These are phyloP conservation scores for Carcinoscorpius rotundicauda DNA, from an alignment of 1,140 invertebrate species.

Conservation along the genomic window DNA sequence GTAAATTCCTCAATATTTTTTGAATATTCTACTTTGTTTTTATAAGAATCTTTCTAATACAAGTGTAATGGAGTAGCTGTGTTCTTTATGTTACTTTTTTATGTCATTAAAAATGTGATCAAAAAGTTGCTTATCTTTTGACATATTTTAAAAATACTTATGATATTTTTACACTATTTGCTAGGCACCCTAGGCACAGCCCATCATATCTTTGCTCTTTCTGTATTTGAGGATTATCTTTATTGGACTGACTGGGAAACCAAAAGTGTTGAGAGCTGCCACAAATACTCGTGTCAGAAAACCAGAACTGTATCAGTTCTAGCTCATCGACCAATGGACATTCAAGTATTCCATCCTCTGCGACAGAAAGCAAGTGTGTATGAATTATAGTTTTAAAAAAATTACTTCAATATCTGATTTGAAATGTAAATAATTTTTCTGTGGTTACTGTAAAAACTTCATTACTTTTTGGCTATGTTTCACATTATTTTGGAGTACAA, in stretches of 20 bases:
- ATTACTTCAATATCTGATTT: not conserved
- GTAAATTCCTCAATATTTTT: too few species aligned
- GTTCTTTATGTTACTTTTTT: too few species aligned
- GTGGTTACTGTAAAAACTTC: not conserved
- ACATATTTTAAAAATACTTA: constrained; percentile 44
- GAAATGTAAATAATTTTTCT: not conserved
- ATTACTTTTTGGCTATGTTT: not conserved
- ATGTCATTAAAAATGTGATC: too few species aligned
- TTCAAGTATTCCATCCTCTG: constrained; percentile 36
- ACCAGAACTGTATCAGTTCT: constrained; percentile 26
- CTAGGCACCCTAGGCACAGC: constrained; percentile 17
- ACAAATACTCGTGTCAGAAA: constrained; percentile 45
- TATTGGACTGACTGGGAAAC: constrained; percentile 72
- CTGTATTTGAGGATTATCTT: constrained; percentile 72
- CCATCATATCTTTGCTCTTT: constrained; percentile 48
- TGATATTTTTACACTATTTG: not conserved
- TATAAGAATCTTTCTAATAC: too few species aligned
- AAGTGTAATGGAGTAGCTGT: too few species aligned
- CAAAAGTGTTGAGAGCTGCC: constrained; percentile 28
- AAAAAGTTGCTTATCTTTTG: constrained; percentile 70
- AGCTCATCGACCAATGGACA: constrained; percentile 34
- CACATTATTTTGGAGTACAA: too few species aligned
- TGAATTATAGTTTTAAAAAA: not conserved
- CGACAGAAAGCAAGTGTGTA: constrained; percentile 33
- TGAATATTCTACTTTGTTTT: too few species aligned